These are phyloP conservation scores for Seriola dumerili DNA, from an alignment of 2,113 vertebrate species.

Conservation along the genomic window DNA sequence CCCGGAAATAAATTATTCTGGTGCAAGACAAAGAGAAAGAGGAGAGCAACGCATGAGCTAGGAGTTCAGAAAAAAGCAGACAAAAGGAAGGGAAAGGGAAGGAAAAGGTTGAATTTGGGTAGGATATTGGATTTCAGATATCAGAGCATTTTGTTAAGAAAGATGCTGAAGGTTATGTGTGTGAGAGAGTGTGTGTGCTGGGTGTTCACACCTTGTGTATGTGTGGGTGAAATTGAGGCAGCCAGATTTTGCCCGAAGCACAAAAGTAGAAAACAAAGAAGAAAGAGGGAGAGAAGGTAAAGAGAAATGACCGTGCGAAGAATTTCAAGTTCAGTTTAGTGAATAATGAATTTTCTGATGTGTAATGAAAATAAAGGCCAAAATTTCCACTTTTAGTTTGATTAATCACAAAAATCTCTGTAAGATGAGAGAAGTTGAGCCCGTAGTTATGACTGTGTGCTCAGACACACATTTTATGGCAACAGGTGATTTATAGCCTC, in stretches of 20 bases:
- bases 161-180: conserved; percentile 40
- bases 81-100: conserved; percentile 6
- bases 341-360: neutral
- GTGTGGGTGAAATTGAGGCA: conserved; percentile 28
- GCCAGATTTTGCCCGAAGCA: neutral
- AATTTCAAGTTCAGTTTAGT: conserved; percentile 8
- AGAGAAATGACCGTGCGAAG: neutral
- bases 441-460: neutral
- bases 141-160: conserved; percentile 39
- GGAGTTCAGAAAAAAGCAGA: conserved; percentile 15
- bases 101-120: conserved; percentile 22
- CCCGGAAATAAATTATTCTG: conserved; percentile 59
- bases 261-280: conserved; percentile 10
- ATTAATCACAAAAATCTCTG: neutral
- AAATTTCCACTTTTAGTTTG: neutral
- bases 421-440: neutral
- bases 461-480: neutral
- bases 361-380: neutral
- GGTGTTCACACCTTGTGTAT: neutral
- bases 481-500: neutral
- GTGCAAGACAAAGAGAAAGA: conserved; percentile 50
- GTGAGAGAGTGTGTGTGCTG: conserved; percentile 13
- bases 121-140: conserved; percentile 60
- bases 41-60: conserved; percentile 8
- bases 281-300: neutral